Evolutionary conservation across 2,797 vertebrate genomes (phyloP).

Genomic region (Manis pentadactyla): DNA sequence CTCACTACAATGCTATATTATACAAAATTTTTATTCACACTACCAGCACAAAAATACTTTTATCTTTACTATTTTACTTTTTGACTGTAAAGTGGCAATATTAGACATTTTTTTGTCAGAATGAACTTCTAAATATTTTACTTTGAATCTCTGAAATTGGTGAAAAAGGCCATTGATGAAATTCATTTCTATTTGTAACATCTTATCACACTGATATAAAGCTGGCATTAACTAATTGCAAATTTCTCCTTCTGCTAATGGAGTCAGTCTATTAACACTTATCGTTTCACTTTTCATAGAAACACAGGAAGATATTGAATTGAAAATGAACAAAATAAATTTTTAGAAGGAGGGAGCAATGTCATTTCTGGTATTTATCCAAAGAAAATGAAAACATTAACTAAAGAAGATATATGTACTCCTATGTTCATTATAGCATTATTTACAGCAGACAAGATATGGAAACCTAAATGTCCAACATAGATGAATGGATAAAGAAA

Average conservation of each 20-base stretch:
- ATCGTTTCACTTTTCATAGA: neutral
- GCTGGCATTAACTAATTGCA: neutral
- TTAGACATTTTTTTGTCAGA: neutral
- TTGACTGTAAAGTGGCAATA: neutral
- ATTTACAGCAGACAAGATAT: no score
- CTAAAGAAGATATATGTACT: no score
- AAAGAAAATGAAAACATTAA: no score
- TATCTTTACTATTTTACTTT: neutral
- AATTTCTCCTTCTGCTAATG: neutral
- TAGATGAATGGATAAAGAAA: no score
- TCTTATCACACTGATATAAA: neutral
- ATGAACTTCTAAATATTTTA: neutral
- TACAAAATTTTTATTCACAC: conserved; percentile 12
- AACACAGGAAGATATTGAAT: neutral
- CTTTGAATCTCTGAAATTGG: neutral
- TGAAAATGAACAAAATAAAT: neutral
- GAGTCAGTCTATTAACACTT: neutral
- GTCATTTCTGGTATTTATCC: no score
- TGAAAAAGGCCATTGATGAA: neutral
- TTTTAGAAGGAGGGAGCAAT: neutral
- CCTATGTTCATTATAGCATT: no score
- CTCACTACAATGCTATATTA: neutral
- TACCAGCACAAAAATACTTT: neutral
- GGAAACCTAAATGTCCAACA: no score
- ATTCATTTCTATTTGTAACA: neutral